Conservation (phyloP, 2,888 invertebrate genomes). For the Drepana falcataria region DNA sequence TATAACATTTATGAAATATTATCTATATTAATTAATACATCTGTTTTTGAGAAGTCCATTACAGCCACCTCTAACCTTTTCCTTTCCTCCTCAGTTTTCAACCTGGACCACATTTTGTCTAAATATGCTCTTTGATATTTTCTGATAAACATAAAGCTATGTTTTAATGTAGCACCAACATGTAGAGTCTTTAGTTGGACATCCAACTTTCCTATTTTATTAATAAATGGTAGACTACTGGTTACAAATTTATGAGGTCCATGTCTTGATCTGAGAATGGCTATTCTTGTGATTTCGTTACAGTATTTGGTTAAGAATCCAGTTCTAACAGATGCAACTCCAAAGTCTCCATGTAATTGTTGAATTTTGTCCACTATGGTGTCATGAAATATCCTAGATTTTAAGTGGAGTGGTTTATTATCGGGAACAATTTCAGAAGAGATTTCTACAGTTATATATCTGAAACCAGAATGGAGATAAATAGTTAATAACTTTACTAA, state of each 20-base stretch:
- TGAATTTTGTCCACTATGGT: conserved; percentile 81
- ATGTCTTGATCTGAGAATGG: conserved; percentile 82
- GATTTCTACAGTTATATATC: conserved; percentile 85
- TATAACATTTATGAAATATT: not conserved
- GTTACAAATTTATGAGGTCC: conserved; percentile 86
- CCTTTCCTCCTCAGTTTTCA: conserved; percentile 81
- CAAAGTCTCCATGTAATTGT: conserved; percentile 87
- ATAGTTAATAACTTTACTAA: too few species aligned
- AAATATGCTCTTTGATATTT: conserved; percentile 82
- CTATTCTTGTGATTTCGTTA: conserved; percentile 2
- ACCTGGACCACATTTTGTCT: conserved; percentile 79
- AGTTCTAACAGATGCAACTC: conserved; percentile 82
- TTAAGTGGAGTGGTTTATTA: conserved; percentile 68
- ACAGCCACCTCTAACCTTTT: conserved; percentile 73
- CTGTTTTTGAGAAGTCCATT: conserved; percentile 67
- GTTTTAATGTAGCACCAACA: conserved; percentile 87
- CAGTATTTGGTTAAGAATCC: conserved; percentile 80
- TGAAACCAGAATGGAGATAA: conserved; percentile 39
- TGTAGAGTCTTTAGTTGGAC: conserved; percentile 83
- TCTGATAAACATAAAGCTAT: conserved; percentile 86
- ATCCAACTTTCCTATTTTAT: conserved; percentile 80
- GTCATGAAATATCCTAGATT: conserved; percentile 72
- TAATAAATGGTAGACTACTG: conserved; percentile 83
- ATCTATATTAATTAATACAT: conserved; percentile 43
- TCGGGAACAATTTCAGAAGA: conserved; percentile 67